Conservation (phyloP, 2,888 invertebrate species). For the Brassicogethes aeneus region DNA sequence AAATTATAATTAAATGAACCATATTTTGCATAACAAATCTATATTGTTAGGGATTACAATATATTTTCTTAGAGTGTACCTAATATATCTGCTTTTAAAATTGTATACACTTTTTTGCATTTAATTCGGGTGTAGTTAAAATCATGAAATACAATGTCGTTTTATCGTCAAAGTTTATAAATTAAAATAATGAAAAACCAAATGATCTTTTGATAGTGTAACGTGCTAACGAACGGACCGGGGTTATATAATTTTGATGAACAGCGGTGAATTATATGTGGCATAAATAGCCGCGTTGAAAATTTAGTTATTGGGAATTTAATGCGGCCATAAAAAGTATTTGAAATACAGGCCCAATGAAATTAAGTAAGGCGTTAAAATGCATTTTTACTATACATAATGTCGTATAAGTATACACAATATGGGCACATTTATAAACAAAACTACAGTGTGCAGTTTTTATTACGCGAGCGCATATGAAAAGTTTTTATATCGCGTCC, state of each 20-base stretch:
- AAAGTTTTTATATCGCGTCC: constrained; percentile 39
- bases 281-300: constrained; percentile 25
- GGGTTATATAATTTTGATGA: constrained; percentile 14
- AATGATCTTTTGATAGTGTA: constrained; percentile 11
- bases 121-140: too few species aligned
- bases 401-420: constrained; percentile 18
- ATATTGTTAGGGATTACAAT: too few species aligned
- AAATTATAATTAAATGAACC: too few species aligned
- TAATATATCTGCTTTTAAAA: too few species aligned
- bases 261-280: constrained; percentile 18
- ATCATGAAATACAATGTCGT: constrained; percentile 3
- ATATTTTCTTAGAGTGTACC: too few species aligned
- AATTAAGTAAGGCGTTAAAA: constrained; percentile 16
- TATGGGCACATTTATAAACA: constrained; percentile 26
- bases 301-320: constrained; percentile 29
- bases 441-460: constrained; percentile 22
- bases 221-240: constrained; percentile 1
- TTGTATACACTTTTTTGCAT: too few species aligned
- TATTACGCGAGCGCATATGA: constrained; percentile 31
- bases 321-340: constrained; percentile 24
- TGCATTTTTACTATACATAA: constrained; percentile 7
- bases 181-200: constrained; percentile 17
- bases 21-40: too few species aligned
- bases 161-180: constrained; percentile 15
- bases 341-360: constrained; percentile 21